Conservation (phyloP, 2,113 vertebrate species). For the Muntiacus muntjak region DNA sequence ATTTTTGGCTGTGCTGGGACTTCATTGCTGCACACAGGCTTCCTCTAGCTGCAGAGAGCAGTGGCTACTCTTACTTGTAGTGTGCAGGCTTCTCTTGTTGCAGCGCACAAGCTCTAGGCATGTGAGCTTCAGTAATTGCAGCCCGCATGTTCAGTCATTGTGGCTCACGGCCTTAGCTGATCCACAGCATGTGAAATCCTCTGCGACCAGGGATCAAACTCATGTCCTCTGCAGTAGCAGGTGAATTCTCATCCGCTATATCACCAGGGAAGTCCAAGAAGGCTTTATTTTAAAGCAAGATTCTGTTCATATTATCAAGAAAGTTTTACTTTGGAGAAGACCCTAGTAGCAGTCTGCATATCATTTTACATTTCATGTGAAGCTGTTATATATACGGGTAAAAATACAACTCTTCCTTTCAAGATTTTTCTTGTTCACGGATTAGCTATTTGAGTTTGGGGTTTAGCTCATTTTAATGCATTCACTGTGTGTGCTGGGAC, state of each 20-base stretch:
- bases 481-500: neutral
- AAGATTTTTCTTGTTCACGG: neutral
- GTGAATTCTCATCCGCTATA: neutral
- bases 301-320: neutral
- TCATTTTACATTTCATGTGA: neutral
- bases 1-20: neutral
- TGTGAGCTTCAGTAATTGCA: neutral
- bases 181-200: neutral
- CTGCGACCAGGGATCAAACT: neutral
- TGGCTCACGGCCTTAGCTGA: neutral
- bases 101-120: neutral
- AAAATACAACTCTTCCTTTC: neutral
- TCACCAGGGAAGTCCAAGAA: neutral
- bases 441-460: neutral
- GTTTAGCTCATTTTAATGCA: neutral
- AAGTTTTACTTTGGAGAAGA: neutral
- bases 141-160: neutral
- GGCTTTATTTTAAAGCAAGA: neutral
- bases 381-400: neutral
- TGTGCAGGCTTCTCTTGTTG: neutral
- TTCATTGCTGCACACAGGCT: neutral
- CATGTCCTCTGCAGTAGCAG: neutral
- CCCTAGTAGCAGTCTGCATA: neutral
- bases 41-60: neutral
- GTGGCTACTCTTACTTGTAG: neutral